A percentile compares a stretch with the other conserved stretches of the same genome.
These are phyloP conservation scores for Hanleya hanleyi DNA, from an alignment of 2,888 invertebrate species.

Conservation along the genomic window DNA sequence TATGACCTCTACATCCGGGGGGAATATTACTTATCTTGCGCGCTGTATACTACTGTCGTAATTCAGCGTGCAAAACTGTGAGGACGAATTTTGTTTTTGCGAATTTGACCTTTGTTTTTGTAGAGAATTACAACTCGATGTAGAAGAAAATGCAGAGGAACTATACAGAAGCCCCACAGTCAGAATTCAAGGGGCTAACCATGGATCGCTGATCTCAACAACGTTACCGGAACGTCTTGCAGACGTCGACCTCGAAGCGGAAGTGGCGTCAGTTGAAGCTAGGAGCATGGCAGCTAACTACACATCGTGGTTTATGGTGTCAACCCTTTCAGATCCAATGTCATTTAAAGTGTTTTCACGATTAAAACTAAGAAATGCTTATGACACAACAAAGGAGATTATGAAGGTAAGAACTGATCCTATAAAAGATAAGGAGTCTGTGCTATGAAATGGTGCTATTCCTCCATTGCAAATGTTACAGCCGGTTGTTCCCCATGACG, in stretches of 20 bases:
- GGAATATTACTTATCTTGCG: no score
- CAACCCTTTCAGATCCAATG: background rate
- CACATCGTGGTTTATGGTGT: conserved; percentile 5
- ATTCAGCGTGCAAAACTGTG: no score
- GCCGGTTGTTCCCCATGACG: no score
- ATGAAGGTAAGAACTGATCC: conserved; percentile 11
- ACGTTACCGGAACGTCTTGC: background rate
- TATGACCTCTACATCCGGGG: no score
- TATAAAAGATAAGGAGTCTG: no score
- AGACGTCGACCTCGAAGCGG: conserved; percentile 41
- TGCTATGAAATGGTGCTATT: no score
- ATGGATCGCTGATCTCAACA: conserved; percentile 25
- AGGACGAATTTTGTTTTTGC: no score
- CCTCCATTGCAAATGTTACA: no score
- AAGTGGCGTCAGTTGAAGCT: conserved; percentile 32
- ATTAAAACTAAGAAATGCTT: background rate
- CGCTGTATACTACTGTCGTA: no score
- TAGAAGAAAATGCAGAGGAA: conserved; percentile 13
- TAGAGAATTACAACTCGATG: conserved; percentile 35
- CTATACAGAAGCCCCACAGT: conserved; percentile 49
- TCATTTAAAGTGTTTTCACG: background rate
- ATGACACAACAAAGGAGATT: conserved; percentile 2
- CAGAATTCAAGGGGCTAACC: conserved; percentile 48
- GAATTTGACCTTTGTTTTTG: background rate
- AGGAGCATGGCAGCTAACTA: background rate